Conservation (phyloP, 2,888 invertebrate genomes). For the Hetaerina titia region DNA sequence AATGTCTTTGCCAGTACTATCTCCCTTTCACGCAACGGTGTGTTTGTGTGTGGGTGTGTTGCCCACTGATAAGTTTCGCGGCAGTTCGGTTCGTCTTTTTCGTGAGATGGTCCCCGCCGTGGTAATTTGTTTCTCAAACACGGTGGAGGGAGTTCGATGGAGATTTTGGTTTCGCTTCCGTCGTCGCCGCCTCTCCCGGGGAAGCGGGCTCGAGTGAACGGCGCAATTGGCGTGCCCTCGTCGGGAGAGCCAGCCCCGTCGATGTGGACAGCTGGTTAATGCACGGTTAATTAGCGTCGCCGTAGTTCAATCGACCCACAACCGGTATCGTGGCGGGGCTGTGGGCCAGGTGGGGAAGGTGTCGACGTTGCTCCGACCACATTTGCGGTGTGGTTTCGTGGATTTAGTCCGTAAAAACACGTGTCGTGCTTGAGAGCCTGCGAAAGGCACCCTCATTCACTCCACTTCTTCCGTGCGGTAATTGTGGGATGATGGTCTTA, state of each 20-base stretch:
- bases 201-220: background rate
- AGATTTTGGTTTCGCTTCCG: background rate
- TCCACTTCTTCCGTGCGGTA: too few relatives aligned
- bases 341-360: background rate
- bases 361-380: background rate
- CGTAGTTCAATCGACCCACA: background rate
- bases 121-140: background rate
- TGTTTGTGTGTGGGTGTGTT: background rate
- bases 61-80: background rate
- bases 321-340: background rate
- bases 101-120: background rate
- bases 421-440: too few relatives aligned
- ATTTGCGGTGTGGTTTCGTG: background rate
- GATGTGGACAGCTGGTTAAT: background rate
- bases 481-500: too few relatives aligned
- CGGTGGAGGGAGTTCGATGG: background rate
- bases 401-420: too few relatives aligned
- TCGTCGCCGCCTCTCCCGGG: background rate
- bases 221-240: background rate
- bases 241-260: background rate
- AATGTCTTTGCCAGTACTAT: background rate
- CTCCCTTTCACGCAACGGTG: background rate
- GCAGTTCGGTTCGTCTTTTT: background rate
- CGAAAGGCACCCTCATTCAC: too few relatives aligned
- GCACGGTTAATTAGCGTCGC: background rate